Percentiles rank a stretch among this genome's conserved stretches.
phyloP scores from a whole-genome alignment of 1,140 invertebrate species.

The Zophobas atratus region DNA sequence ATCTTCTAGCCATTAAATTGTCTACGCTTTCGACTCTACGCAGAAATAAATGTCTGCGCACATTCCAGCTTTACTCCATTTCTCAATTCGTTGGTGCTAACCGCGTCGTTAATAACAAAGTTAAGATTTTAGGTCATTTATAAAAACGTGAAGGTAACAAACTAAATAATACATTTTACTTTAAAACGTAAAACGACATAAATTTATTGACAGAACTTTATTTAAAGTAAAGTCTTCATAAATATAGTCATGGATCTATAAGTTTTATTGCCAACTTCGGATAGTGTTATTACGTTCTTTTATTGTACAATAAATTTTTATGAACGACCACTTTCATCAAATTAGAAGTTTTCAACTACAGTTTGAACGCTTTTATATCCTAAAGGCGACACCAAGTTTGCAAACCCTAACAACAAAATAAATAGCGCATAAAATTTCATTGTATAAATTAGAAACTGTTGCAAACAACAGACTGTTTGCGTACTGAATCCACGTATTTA shows the following conservation, averaged over 20 bases:
- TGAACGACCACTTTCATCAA: constrained; percentile 2
- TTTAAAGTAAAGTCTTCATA: too few species aligned
- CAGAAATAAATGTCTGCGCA: too few species aligned
- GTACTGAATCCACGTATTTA: too few species aligned
- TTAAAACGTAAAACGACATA: too few species aligned
- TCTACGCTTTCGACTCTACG: not conserved
- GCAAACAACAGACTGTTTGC: not conserved
- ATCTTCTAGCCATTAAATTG: constrained; percentile 2
- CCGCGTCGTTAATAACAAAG: too few species aligned
- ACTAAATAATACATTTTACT: too few species aligned
- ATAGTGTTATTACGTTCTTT: constrained; percentile 3
- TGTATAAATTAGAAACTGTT: not conserved
- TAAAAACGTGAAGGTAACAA: too few species aligned
- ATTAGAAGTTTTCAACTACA: constrained; percentile 34
- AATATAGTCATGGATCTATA: not conserved
- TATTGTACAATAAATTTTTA: constrained; percentile 28
- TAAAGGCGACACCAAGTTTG: constrained; percentile 5
- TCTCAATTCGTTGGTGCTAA: too few species aligned
- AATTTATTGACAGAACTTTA: too few species aligned
- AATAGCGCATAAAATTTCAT: not conserved
- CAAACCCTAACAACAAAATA: constrained; percentile 1
- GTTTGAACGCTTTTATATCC: constrained; percentile 21
- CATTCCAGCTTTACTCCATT: too few species aligned
- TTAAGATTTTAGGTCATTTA: too few species aligned
- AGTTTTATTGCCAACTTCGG: not conserved